phyloP scores from a whole-genome alignment of 2,797 vertebrate species.

The Argyrosomus regius region DNA sequence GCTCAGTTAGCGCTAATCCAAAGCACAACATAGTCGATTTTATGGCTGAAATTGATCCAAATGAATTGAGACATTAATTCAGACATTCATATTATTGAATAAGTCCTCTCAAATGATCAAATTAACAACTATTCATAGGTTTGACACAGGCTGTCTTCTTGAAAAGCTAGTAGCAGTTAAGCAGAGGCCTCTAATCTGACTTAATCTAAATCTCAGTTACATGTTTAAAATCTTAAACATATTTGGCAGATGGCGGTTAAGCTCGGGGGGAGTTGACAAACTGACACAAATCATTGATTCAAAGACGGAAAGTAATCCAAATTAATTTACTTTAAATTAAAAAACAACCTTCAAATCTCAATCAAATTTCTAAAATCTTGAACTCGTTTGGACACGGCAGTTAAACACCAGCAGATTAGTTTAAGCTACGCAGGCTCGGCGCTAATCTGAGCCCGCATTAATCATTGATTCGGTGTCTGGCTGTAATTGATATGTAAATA shows the following conservation, averaged over 20 bases:
- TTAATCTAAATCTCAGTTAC: constrained; percentile 39
- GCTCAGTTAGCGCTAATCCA: not conserved
- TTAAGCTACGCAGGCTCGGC: constrained; percentile 44
- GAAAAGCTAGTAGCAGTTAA: not conserved
- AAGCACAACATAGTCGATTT: not conserved
- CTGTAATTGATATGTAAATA: constrained; percentile 86
- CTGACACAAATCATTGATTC: constrained; percentile 51
- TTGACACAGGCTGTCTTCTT: not conserved
- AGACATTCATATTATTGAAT: not conserved
- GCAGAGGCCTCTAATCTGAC: not conserved
- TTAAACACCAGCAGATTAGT: constrained; percentile 62
- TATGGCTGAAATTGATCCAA: not conserved
- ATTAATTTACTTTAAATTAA: constrained; percentile 35
- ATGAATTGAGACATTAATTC: not conserved
- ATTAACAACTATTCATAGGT: not conserved
- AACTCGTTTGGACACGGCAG: constrained; percentile 42
- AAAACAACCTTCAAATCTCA: constrained; percentile 46
- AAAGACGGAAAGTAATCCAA: constrained; percentile 44
- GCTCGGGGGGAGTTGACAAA: constrained; percentile 11
- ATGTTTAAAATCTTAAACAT: constrained; percentile 23
- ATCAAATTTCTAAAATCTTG: constrained; percentile 59
- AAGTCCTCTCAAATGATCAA: not conserved
- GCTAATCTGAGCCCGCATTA: constrained; percentile 74
- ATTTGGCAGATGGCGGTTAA: constrained; percentile 31
- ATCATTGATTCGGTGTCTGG: constrained; percentile 78